Evolutionary conservation across 2,888 invertebrate species (phyloP).

Genomic region (Oscheius sp.): DNA sequence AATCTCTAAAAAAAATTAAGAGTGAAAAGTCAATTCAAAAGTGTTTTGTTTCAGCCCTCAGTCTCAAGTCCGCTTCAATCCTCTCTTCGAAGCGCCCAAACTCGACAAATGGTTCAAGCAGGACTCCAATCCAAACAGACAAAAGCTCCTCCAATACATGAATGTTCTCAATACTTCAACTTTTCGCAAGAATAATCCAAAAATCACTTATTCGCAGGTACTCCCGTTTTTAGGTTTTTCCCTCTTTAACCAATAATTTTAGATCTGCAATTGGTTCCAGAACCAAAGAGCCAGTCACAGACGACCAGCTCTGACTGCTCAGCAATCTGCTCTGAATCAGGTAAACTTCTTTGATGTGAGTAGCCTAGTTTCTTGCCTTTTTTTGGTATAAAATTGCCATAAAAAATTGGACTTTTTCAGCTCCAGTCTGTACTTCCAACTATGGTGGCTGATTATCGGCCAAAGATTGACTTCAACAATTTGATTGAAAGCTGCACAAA

Average conservation of each 20-base stretch:
- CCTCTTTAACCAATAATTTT: conserved; percentile 8
- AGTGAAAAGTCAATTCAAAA: neutral
- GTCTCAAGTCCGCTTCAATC: conserved; percentile 59
- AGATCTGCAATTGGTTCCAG: conserved; percentile 79
- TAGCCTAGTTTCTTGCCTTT: too few relatives aligned
- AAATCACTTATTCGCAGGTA: conserved; percentile 61
- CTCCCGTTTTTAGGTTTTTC: too few relatives aligned
- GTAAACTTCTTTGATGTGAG: conserved; percentile 15
- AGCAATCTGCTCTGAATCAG: conserved; percentile 20
- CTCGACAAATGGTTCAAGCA: conserved; percentile 90
- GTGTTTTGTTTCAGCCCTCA: conserved; percentile 49
- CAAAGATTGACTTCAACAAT: conserved; percentile 39
- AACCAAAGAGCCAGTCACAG: conserved; percentile 79
- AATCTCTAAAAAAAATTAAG: too few relatives aligned
- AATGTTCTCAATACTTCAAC: conserved; percentile 90
- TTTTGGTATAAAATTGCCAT: too few relatives aligned
- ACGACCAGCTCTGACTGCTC: conserved; percentile 28
- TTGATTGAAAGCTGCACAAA: conserved; percentile 35
- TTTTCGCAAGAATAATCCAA: conserved; percentile 76
- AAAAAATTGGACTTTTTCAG: too few relatives aligned
- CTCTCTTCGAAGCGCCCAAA: conserved; percentile 86
- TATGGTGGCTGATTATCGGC: conserved; percentile 26
- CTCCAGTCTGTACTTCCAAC: conserved; percentile 25
- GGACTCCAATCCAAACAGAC: conserved; percentile 94
- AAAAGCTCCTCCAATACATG: conserved; percentile 94